Percentiles rank a stretch among this genome's conserved stretches.
Evolutionary conservation across 1,140 invertebrate genomes (phyloP).

Genomic region (Aphis gossypii): DNA sequence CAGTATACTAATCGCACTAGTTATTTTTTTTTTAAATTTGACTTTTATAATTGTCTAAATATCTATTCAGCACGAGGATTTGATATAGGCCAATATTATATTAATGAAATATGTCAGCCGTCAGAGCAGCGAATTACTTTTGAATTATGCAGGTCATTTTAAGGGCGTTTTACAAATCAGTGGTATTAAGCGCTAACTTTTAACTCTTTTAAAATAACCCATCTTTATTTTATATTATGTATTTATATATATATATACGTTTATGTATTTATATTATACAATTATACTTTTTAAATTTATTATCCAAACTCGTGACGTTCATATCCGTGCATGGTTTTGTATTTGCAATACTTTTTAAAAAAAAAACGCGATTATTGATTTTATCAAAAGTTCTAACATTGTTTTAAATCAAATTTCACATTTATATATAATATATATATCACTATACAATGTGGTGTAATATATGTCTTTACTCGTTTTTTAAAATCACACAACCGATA

Average conservation of each 20-base stretch:
- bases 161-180: not conserved
- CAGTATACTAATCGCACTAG: not conserved
- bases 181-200: not conserved
- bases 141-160: not conserved
- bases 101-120: no score
- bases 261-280: not conserved
- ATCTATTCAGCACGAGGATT: not conserved
- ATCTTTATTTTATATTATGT: not conserved
- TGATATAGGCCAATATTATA: no score
- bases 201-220: not conserved
- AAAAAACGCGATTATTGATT: not conserved
- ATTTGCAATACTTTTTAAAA: not conserved
- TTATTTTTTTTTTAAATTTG: not conserved
- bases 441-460: not conserved
- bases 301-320: not conserved
- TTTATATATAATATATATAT: not conserved
- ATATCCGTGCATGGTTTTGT: not conserved
- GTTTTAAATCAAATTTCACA: not conserved
- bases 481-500: not conserved
- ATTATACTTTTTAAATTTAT: not conserved
- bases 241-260: not conserved
- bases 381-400: not conserved
- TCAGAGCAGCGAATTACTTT: not conserved
- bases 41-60: not conserved
- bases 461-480: not conserved